Conservation (phyloP, 2,888 invertebrate species). For the Acanthosepion lycidas region DNA sequence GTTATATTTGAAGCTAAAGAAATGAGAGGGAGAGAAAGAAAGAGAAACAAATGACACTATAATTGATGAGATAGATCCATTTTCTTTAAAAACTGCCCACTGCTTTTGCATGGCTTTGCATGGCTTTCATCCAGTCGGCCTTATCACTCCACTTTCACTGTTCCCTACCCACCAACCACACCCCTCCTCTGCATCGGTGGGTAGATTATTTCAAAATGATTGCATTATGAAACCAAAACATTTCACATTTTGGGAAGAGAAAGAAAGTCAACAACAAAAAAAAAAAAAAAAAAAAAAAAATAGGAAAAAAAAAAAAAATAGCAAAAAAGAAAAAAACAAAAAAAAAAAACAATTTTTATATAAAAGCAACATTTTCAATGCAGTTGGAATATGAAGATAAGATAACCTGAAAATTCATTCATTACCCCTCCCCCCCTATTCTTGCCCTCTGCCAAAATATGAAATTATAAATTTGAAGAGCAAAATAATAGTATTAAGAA, state of each 20-base stretch:
- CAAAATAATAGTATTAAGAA: slow-evolving; percentile 2
- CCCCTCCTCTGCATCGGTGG: neutral
- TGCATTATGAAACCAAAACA: slow-evolving; percentile 33
- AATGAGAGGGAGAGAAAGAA: neutral
- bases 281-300: neutral
- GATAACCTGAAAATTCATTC: slow-evolving; percentile 33
- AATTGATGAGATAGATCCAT: slow-evolving; percentile 33
- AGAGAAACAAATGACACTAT: neutral
- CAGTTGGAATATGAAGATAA: slow-evolving; percentile 21
- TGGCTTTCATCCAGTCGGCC: slow-evolving; percentile 9
- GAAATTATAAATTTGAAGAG: slow-evolving; percentile 33
- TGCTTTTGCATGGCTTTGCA: neutral
- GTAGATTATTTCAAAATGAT: slow-evolving; percentile 33
- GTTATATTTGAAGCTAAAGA: neutral
- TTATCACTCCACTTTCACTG: neutral
- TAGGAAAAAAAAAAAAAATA: neutral
- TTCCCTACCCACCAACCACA: neutral
- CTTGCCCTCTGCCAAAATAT: slow-evolving; percentile 33
- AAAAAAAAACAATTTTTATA: neutral
- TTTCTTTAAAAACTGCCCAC: slow-evolving; percentile 13
- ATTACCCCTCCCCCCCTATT: neutral
- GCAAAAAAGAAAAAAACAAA: neutral
- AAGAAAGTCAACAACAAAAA: neutral
- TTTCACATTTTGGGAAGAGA: slow-evolving; percentile 8
- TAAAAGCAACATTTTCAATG: slow-evolving; percentile 33